Base-by-base conservation (phyloP, 1,140 invertebrate genomes). In the Cheumatopsyche charites region DNA sequence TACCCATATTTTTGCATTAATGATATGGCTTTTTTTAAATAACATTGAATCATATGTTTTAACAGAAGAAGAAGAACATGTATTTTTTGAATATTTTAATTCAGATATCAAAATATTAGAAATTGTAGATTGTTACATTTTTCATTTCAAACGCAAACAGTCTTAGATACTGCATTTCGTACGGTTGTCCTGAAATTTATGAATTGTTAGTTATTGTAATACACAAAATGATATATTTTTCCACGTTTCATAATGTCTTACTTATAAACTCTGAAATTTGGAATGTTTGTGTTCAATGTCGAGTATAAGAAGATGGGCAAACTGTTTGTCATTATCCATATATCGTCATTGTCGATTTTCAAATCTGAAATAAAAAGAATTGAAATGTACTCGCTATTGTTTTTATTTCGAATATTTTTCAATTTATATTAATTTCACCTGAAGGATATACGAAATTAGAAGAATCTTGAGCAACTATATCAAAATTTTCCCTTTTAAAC, bases 371-470 rank as follows among this genome's bases (percentile, higher is more conserved):
- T 49, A 19, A 55, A 47, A 63, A 11, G 7, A 43, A n/a, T 70
- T 9, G n/a, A 29, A 26, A 36, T 66, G 15, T 61, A 58, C 66
- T 41, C 11, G 13, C 23, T 58, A 2, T 70, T 17, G 5, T 42
- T n/a, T 12, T 23, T 70, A 43, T 23, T 23, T 36, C 45, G 47
- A 17, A 62, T 13, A 23, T 42, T 9, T 6, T 47, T n/a, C 1
- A 52, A 25, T 49, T 6, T 47, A 9, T 23, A 12, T 12, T 1
- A 67, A n/a, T 26, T n/a, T 77, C 76, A 82, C 87, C 87, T 71
- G 85, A 85, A 29, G 91, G 89, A 81, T 92, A 92, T 74, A 91
- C 88, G 73, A 92, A 81, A 0, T 77, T 82, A 45, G 81, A 75
- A 5, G 80, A 80, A 76, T 92, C 86, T 69, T 86, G 79, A 0